Evolutionary conservation across 2,888 invertebrate genomes (phyloP), one percentile per base, ranked within the genome.

Genomic region (Anoplius nigerrimus): DNA sequence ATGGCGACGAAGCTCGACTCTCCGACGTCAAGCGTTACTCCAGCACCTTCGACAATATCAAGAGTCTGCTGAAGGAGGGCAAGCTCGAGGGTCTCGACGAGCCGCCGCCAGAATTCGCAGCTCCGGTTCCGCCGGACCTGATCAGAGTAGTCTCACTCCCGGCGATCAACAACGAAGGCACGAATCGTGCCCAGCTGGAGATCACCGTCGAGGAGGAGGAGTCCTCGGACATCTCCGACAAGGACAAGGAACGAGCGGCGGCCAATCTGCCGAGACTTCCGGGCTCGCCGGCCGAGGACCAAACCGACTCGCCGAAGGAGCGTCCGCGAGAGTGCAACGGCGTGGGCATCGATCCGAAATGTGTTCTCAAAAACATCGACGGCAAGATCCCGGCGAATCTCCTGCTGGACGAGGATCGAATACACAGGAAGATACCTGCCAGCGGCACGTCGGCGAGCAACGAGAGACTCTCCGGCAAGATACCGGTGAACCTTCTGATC

Each of bases 11-110:
- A 5, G 91, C 90, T 89, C 90, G 66, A 87, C 84, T 92, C 87
- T 73, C 91, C 11, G 93, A 93, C 83, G 91, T 92, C 79, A 93
- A 93, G 83, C 92, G 94, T 82, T 93, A 93, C 88, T 94, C 93
- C 76, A 93, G 93, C 52, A 94, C 94, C 8, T 95, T 94, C 86
- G 94, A 94, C 90, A 94, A 94, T 84, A 93, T 94, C 80, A 93
- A 93, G 84, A 93, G 93, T 48, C 89, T 95, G 75, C 91, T 94
- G 72, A 92, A 92, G 81, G 94, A 94, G 86, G 93, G 93, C 21
- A 92, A 93, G 56, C 66, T 87, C 52, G 90, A 90, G 71, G 90
- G 90, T 1, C 72, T 90, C 58, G 88, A 89, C 71, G 90, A 90
- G 57, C 87, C 89, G 0, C 92, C 93, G 16, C 90, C 91, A 48